phyloP scores from a whole-genome alignment of 2,797 vertebrate genomes.

The Pseudomugil tenellus region DNA sequence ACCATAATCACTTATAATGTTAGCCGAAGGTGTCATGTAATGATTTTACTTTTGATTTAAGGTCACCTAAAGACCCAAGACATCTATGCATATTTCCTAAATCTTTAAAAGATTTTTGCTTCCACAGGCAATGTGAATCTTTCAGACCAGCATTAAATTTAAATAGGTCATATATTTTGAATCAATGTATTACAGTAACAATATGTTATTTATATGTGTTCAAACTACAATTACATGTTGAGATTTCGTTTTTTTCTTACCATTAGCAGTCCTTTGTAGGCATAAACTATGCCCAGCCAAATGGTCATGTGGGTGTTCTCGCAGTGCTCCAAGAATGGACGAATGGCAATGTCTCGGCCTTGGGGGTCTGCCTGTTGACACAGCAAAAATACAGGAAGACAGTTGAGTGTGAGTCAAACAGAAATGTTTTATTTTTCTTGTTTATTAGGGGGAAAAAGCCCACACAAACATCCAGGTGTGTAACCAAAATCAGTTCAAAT shows the following conservation, averaged over 20 bases:
- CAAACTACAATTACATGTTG: slow-evolving; percentile 14
- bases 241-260: slow-evolving; percentile 80
- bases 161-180: neutral
- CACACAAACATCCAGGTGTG: slow-evolving; percentile 36
- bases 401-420: slow-evolving; percentile 22
- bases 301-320: slow-evolving; percentile 99
- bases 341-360: slow-evolving; percentile 96
- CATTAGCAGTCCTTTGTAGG: slow-evolving; percentile 99
- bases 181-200: neutral
- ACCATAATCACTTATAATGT: neutral
- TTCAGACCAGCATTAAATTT: neutral
- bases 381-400: slow-evolving; percentile 38
- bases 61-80: neutral
- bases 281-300: slow-evolving; percentile 99
- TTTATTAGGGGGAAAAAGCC: slow-evolving; percentile 27
- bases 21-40: neutral
- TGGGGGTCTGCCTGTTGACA: slow-evolving; percentile 92
- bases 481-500: too few species aligned
- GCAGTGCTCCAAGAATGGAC: slow-evolving; percentile 98
- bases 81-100: neutral
- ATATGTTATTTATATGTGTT: slow-evolving; percentile 9
- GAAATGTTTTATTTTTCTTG: slow-evolving; percentile 12
- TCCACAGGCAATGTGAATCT: neutral
- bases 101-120: neutral
- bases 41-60: neutral